These are phyloP conservation scores for Laterallus jamaicensis DNA, from an alignment of 2,113 vertebrate species.

Conservation along the genomic window DNA sequence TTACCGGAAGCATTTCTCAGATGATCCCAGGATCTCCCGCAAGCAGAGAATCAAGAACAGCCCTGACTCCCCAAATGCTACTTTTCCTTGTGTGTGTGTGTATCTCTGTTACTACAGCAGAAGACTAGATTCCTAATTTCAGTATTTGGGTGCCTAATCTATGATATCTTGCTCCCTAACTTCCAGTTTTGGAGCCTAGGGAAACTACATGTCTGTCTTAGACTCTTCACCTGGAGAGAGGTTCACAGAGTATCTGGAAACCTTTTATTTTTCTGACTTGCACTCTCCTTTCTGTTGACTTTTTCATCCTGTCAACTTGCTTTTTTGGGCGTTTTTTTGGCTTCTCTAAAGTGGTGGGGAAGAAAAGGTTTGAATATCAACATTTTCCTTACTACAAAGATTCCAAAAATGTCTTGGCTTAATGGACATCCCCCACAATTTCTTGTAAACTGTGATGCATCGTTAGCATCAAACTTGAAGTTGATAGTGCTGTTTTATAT, in stretches of 20 bases:
- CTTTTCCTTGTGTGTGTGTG: background rate
- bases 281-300: background rate
- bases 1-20: background rate
- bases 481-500: background rate
- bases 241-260: background rate
- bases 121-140: background rate
- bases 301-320: background rate
- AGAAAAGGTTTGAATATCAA: background rate
- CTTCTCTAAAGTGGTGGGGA: background rate
- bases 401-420: background rate
- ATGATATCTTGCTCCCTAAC: background rate
- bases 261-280: background rate
- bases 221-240: background rate
- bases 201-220: rapidly evolving
- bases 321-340: background rate
- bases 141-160: background rate
- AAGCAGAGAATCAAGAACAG: background rate
- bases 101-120: background rate
- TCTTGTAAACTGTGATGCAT: background rate
- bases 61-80: background rate
- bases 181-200: background rate
- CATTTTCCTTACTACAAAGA: background rate
- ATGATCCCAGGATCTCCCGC: background rate
- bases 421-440: background rate
- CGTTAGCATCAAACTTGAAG: background rate